A percentile compares a stretch with the other conserved stretches of the same genome.
These are phyloP conservation scores for Xanthia icteritia DNA, from an alignment of 2,888 invertebrate genomes.

Conservation along the genomic window DNA sequence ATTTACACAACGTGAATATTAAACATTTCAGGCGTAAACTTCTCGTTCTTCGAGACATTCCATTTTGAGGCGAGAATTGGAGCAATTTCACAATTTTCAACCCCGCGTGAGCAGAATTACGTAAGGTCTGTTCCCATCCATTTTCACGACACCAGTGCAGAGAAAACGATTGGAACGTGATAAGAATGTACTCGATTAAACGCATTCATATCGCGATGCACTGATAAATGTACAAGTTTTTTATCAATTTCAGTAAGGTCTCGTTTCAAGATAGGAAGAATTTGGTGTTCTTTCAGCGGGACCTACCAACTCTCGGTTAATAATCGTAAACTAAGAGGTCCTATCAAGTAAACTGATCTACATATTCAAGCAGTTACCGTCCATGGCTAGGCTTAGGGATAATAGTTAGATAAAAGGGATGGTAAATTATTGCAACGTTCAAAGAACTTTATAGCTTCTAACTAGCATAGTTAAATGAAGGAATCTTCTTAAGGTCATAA, in stretches of 20 bases:
- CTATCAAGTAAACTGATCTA: not conserved
- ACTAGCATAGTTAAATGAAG: not conserved
- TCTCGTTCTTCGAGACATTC: conserved; percentile 27
- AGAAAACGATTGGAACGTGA: conserved; percentile 48
- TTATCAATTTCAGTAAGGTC: conserved; percentile 6
- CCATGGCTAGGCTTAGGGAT: not conserved
- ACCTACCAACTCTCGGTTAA: not conserved
- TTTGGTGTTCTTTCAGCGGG: not conserved
- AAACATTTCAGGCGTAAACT: conserved; percentile 41
- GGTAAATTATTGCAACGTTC: not conserved
- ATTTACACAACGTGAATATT: conserved; percentile 44
- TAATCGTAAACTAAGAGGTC: not conserved
- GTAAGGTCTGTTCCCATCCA: conserved; percentile 29
- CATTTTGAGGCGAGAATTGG: conserved; percentile 37
- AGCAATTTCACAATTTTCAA: conserved; percentile 43
- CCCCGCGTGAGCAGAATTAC: conserved; percentile 40
- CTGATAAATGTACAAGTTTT: not conserved
- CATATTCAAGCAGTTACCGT: not conserved
- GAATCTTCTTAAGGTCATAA: not conserved
- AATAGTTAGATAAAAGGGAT: too few species aligned
- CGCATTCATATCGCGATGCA: conserved; percentile 20
- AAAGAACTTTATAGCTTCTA: not conserved
- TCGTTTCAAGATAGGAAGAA: not conserved
- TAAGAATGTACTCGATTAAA: conserved; percentile 38
- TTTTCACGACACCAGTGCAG: conserved; percentile 44